Percentiles rank a stretch among this genome's conserved stretches.
phyloP scores from a whole-genome alignment of 2,113 vertebrate species.

The Hyperopisus bebe region DNA sequence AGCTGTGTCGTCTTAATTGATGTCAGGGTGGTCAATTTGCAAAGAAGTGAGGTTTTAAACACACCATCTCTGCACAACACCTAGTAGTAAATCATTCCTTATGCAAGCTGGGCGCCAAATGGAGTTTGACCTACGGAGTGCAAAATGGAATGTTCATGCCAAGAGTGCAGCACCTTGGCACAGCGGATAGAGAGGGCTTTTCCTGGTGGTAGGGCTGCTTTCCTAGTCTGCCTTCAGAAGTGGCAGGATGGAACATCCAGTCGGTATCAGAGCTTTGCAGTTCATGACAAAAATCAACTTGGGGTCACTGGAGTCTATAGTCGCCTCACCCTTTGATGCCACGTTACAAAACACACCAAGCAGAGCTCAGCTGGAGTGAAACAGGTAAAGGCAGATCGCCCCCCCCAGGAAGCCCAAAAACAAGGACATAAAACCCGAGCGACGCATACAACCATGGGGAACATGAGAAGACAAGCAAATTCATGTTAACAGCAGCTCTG shows the following conservation, averaged over 20 bases:
- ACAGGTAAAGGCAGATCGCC: not conserved
- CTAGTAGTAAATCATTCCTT: not conserved
- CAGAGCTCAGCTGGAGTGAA: not conserved
- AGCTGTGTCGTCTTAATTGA: not conserved
- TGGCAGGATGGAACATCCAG: not conserved
- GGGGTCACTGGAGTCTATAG: not conserved
- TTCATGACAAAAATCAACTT: not conserved
- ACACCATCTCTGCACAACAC: not conserved
- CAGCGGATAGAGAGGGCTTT: not conserved
- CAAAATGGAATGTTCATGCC: not conserved
- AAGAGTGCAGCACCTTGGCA: not conserved
- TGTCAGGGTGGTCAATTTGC: not conserved
- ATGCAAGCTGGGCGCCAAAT: not conserved
- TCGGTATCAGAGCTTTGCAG: not conserved
- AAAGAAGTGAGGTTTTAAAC: not conserved
- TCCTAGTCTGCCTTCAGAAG: not conserved
- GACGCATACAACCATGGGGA: not conserved
- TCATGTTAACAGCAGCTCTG: not conserved
- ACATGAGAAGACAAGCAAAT: not conserved
- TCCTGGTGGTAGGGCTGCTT: not conserved
- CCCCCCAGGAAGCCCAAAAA: not conserved
- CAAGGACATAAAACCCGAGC: not conserved
- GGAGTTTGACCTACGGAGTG: not conserved
- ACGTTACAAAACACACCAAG: not conserved
- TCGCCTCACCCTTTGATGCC: not conserved